Base-by-base conservation (phyloP, 2,797 vertebrate species). In the Psittacula echo region DNA sequence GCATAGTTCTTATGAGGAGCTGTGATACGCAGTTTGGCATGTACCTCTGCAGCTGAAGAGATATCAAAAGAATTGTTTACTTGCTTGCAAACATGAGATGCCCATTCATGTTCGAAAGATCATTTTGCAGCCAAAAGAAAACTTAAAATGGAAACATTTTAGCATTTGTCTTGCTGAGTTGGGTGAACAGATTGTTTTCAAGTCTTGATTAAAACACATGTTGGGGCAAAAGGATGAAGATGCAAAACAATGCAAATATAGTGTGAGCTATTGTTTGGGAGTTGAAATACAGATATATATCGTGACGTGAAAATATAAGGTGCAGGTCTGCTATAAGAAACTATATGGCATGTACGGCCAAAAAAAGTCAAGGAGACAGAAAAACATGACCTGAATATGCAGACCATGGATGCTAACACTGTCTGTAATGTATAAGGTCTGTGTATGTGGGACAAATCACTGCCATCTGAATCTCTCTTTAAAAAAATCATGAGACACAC, bases 81-180 rank as follows among this genome's bases (percentile, higher is more conserved):
- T 92, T 90, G 23, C 24, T 93, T 95, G 61, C 37, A 81, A 76
- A 73, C 13, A 16, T 26, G 51, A 70, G 83, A 93, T 92, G n/a
- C 15, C 19, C 7, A 0, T 73, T 89, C 7, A 3, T 30, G n/a
- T 74, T 90, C 24, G 48, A 61, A 71, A 82, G 39, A 73, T 48
- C 4, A 24, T 76, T 92, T 73, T 93, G 61, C 53, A 85, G 75
- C 61, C 60, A 76, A 90, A 94, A n/a, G 51, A 75, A 82, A 85
- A 47, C 34, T 86, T 70, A 71, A 91, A 71, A 79, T 82, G 51
- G 58, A 67, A 60, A 30, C 4, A 1, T 56, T 93, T 91, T 54
- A 72, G 34, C 34, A 24, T 85, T 87, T 94, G 47, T 54, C 34
- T 73, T 16, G 13, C 27, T 85, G 65, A 85, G 61, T 61, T 65